phyloP scores from a whole-genome alignment of 2,113 vertebrate species.

The Stegostoma tigrinum region DNA sequence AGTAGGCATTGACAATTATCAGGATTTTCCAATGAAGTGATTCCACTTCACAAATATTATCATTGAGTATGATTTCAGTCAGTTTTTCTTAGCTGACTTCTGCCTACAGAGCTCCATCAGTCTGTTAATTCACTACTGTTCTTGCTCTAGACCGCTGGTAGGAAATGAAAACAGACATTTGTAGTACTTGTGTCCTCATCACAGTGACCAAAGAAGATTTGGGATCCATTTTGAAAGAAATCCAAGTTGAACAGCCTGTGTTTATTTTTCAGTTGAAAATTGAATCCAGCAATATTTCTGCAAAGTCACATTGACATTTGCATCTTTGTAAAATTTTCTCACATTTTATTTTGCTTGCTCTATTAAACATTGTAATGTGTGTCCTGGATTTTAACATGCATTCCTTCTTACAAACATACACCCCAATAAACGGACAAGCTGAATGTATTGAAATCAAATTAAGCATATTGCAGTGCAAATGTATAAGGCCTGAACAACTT shows the following conservation, averaged over 20 bases:
- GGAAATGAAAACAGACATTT: not conserved
- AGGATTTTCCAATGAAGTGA: not conserved
- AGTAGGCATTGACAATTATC: not conserved
- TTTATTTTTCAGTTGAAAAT: not conserved
- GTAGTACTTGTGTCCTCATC: not conserved
- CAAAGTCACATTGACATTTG: not conserved
- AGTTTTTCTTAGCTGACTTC: not conserved
- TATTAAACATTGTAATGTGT: not conserved
- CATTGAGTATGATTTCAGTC: not conserved
- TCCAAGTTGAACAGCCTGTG: not conserved
- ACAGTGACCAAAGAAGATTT: not conserved
- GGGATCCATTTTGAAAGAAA: not conserved
- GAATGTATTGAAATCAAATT: not conserved
- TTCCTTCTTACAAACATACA: not conserved
- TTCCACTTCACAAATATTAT: not conserved
- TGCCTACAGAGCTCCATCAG: not conserved
- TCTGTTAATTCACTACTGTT: not conserved
- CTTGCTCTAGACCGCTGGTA: not conserved
- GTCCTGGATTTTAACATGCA: not conserved
- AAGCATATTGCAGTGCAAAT: not conserved
- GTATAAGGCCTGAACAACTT: not conserved
- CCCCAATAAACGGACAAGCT: not conserved
- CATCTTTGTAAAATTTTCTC: not conserved
- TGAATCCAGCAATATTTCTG: not conserved
- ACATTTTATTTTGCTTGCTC: not conserved